A percentile compares a stretch with the other conserved stretches of the same genome.
phyloP scores from a whole-genome alignment of 2,113 vertebrate genomes.

The Procapra przewalskii region DNA sequence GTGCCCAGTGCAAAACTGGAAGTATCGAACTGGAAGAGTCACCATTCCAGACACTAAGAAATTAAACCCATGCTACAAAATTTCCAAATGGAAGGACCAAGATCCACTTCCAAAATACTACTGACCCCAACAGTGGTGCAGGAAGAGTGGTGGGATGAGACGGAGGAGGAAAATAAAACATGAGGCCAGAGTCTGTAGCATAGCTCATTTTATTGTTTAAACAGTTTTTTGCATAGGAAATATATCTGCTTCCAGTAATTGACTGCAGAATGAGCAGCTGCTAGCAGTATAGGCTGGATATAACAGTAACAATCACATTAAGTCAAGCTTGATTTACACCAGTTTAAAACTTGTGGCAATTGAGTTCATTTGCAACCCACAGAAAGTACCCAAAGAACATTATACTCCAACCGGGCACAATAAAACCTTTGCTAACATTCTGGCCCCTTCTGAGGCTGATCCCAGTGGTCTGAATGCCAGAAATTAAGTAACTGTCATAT shows the following conservation, averaged over 20 bases:
- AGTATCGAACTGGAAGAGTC: not conserved
- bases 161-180: slow-evolving; percentile 66
- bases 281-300: slow-evolving; percentile 99
- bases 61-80: not conserved
- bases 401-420: slow-evolving; percentile 84
- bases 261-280: slow-evolving; percentile 99
- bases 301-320: slow-evolving; percentile 99
- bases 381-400: slow-evolving; percentile 85
- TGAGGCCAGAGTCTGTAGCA: slow-evolving; percentile 90
- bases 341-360: slow-evolving; percentile 99
- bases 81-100: not conserved
- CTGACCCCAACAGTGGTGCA: not conserved
- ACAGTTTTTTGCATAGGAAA: slow-evolving; percentile 99
- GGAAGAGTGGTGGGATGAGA: not conserved
- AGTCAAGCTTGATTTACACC: slow-evolving; percentile 99
- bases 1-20: not conserved
- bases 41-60: not conserved
- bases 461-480: slow-evolving; percentile 77
- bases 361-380: slow-evolving; percentile 90
- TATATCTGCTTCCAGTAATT: slow-evolving; percentile 99
- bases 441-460: slow-evolving; percentile 74
- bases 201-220: slow-evolving; percentile 99
- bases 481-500: slow-evolving; percentile 82
- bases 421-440: slow-evolving; percentile 81
- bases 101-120: slow-evolving; percentile 49